Conservation (phyloP, 2,113 vertebrate species). For the Speoplatyrhinus poulsoni region DNA sequence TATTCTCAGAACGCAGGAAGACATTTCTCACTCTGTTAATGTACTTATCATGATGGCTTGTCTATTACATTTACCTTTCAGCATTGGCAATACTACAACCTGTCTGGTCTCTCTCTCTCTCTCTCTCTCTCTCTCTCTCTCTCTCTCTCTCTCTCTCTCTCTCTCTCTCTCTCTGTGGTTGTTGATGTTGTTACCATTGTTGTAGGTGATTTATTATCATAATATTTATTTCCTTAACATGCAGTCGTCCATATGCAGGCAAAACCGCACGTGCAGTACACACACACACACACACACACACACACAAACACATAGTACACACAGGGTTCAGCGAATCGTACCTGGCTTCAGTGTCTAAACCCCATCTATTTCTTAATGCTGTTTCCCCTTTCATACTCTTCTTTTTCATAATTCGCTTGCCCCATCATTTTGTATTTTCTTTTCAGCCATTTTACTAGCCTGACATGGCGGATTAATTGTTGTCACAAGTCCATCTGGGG, state of each 20-base stretch:
- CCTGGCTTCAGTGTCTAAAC: background rate
- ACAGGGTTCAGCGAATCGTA: background rate
- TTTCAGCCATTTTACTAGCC: background rate
- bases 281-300: background rate
- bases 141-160: background rate
- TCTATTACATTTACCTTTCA: conserved; percentile 72
- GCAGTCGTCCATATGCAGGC: background rate
- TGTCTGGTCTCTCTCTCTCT: conserved; percentile 31
- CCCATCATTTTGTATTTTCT: background rate
- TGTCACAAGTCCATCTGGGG: too few species aligned
- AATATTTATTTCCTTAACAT: background rate
- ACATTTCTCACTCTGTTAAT: conserved; percentile 71
- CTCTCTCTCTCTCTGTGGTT: conserved; percentile 9
- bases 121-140: conserved; percentile 7
- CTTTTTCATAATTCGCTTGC: background rate
- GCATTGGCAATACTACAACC: conserved; percentile 63
- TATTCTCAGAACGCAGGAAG: conserved; percentile 62
- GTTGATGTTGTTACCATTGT: conserved; percentile 8
- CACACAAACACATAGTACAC: background rate
- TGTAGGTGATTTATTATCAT: background rate
- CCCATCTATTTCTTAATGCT: background rate
- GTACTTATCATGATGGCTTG: conserved; percentile 73
- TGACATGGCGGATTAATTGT: too few species aligned
- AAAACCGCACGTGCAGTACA: background rate
- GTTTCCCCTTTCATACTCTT: background rate